Base-by-base conservation (phyloP, 1,140 invertebrate genomes). In the Eciton burchellii region DNA sequence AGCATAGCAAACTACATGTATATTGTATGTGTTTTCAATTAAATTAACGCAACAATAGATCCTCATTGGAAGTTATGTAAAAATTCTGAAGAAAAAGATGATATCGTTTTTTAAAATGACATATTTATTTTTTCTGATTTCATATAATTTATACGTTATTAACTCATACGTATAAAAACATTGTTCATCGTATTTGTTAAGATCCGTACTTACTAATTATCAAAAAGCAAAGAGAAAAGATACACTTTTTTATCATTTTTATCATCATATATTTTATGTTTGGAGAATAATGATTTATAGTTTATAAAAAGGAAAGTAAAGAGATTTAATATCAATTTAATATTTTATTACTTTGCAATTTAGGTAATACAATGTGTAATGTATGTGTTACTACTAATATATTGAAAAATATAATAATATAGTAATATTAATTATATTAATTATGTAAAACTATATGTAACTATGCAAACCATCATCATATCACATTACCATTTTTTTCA, bases 401-500 rank as follows among this genome's bases (percentile, higher is more conserved):
- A 45, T 56, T 52, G 49, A 62, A 9, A 63, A 57, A 82, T n/a
- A 65, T 66, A 76, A 54, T 29, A 41, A 26, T 49, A 26, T 52
- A n/a, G 16, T 5, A 29, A 82, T 83, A 77, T 63, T 60, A 73
- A 79, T n/a, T 49, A 6, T 57, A 60, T n/a, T 9, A 84, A 49
- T 45, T 66, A 35, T 70, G 68, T 52, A 72, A 71, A 52, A 2
- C 35, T 70, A 76, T 35, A 35, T 35, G 6, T 35, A 35, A 6
- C 6, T 35, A 35, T 35, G 35, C 6, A 35, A 35, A 35, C 35
- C 6, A 35, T 35, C 35, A 35, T 35, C 35, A 35, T 3, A 35
- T 35, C 35, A 35, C 6, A 35, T 35, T 3, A 35, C 2, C 6
- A n/a, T n/a, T n/a, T n/a, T 92, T 71, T 90, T 91, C 91, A 89